Evolutionary conservation across 2,113 vertebrate species (phyloP).

Genomic region (Vombatus ursinus): DNA sequence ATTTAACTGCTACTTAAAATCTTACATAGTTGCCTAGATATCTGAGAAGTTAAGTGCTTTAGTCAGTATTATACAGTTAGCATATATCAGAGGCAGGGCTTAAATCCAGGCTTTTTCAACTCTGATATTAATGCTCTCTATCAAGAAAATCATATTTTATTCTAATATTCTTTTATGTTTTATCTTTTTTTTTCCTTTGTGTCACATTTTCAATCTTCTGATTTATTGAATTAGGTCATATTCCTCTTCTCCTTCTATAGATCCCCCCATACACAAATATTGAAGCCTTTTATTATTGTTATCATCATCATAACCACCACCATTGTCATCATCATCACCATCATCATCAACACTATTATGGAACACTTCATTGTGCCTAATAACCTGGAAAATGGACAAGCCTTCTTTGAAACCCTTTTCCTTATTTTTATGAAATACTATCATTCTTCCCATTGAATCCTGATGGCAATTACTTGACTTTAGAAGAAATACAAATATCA

Average conservation of each 20-base stretch:
- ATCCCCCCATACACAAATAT: too few relatives aligned
- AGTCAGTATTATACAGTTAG: too few relatives aligned
- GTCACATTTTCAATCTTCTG: background rate
- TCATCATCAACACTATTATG: background rate
- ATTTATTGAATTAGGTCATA: background rate
- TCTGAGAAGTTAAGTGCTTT: too few relatives aligned
- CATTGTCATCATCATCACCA: too few relatives aligned
- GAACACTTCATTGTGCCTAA: background rate
- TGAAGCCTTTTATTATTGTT: background rate
- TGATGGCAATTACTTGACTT: background rate
- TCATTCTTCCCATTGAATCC: background rate
- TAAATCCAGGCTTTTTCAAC: too few relatives aligned
- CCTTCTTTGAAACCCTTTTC: background rate
- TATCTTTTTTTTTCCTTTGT: background rate
- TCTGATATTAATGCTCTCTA: too few relatives aligned
- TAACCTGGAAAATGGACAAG: background rate
- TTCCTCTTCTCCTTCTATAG: background rate
- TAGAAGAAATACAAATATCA: background rate
- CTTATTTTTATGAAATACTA: background rate
- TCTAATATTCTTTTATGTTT: too few relatives aligned
- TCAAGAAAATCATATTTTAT: too few relatives aligned
- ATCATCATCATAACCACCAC: background rate
- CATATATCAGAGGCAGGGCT: too few relatives aligned
- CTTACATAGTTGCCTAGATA: too few relatives aligned
- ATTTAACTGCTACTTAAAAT: too few relatives aligned